Evolutionary conservation across 2,797 vertebrate species (phyloP), one percentile per base, ranked within the genome.

Genomic region (Pagetopsis macropterus): DNA sequence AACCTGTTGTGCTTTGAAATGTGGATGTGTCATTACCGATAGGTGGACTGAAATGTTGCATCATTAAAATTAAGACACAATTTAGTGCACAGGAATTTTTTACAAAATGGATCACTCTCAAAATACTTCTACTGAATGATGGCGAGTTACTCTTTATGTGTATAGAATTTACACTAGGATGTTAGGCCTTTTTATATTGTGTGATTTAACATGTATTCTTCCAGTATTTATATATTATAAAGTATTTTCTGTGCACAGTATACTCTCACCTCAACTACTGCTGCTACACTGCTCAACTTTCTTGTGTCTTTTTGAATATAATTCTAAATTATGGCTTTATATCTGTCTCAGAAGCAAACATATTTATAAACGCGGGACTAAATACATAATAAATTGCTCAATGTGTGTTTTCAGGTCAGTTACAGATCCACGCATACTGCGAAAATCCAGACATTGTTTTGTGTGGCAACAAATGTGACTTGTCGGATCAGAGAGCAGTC

Each of bases 401-500:
- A 27, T 78, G n/a, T 76, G 5, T 83, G 45, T 87, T 37, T 66
- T 61, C 86, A 99, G 98, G 96, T 89, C 98, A 99, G 92, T 90
- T 99, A 71, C 98, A 99, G 91, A 94, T 96, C 81, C 97, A 99
- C 0, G 98, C 98, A 0, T 99, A 99, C 87, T 99, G 98, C 75
- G 97, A 99, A 88, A 99, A 96, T 89, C 98, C 98, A 13, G 98
- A 99, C 65, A 94, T 99, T 19, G 95, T 99, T 27, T 83, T 99
- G 43, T 99, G 98, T 83, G 98, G 97, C 41, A 99, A 99, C 91
- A 99, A 99, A 87, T 96, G 95, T 75, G 98, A 99, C 85, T 93
- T 99, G 87, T 91, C 94, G 1, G 97, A 98, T 70, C 97, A 98
- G 92, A 94, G 98, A 72, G 94, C 88, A 0, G 96, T 99, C 65